Conservation (phyloP, 2,888 invertebrate genomes). For the Agapetus fuscipes region DNA sequence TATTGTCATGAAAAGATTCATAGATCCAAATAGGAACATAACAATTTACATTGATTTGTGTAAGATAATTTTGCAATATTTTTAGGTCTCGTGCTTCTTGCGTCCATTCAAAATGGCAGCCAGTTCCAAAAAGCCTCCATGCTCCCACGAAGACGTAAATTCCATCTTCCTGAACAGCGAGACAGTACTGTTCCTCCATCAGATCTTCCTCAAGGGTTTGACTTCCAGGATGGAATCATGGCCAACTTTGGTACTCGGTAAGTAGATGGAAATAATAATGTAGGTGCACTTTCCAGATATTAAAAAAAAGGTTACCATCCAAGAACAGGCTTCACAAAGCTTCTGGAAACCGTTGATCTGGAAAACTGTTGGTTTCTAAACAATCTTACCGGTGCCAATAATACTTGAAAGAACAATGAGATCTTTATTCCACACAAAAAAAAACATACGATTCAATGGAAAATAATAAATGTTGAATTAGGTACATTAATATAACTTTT, state of each 20-base stretch:
- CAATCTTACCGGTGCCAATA: too few species aligned
- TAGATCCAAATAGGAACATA: too few species aligned
- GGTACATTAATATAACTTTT: not conserved
- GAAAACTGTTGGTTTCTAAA: too few species aligned
- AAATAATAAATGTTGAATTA: not conserved
- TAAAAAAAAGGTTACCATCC: too few species aligned
- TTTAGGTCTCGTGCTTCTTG: slow-evolving; percentile 69
- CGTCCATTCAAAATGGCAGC: slow-evolving; percentile 91
- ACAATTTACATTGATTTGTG: too few species aligned
- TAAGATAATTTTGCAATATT: too few species aligned
- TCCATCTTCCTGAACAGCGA: slow-evolving; percentile 90
- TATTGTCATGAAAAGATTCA: not conserved
- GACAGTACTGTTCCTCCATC: slow-evolving; percentile 84
- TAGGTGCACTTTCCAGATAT: too few species aligned
- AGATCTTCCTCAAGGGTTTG: slow-evolving; percentile 88
- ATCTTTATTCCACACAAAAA: too few species aligned
- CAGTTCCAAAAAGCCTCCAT: slow-evolving; percentile 85
- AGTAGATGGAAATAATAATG: slow-evolving; percentile 24
- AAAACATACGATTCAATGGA: too few species aligned
- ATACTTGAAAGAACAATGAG: too few species aligned
- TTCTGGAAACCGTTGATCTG: too few species aligned
- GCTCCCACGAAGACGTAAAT: slow-evolving; percentile 88
- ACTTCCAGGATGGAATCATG: slow-evolving; percentile 87
- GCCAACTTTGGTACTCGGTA: slow-evolving; percentile 88
- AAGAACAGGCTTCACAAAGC: too few species aligned